These are phyloP conservation scores for Synodontis membranacea DNA, from an alignment of 2,113 vertebrate genomes.

Conservation along the genomic window DNA sequence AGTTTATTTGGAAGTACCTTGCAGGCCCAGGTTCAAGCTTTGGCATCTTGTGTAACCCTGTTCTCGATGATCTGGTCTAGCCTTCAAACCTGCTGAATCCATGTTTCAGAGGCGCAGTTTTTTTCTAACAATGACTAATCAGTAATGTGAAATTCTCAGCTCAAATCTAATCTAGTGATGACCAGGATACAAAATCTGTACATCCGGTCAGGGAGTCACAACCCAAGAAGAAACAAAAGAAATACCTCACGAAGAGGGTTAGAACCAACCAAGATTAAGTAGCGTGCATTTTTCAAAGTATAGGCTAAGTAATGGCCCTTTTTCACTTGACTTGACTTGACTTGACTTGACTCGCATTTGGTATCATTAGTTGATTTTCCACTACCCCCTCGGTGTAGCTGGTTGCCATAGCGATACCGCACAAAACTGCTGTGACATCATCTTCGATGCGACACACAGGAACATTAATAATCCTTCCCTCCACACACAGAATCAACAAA, in stretches of 20 bases:
- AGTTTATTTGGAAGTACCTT: background rate
- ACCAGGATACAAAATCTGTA: background rate
- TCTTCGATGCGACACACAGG: too few species aligned
- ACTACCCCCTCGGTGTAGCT: too few species aligned
- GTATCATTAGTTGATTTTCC: too few species aligned
- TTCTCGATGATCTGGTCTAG: background rate
- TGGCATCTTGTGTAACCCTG: background rate
- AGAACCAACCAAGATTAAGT: background rate
- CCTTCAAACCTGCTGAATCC: background rate
- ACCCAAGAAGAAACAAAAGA: background rate
- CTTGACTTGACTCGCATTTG: too few species aligned
- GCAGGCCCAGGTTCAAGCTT: background rate
- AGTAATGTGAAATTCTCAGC: background rate
- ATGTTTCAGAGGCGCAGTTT: background rate
- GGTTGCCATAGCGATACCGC: too few species aligned
- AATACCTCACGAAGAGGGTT: background rate
- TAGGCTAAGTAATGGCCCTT: too few species aligned
- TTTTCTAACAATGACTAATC: background rate
- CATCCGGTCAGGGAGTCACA: background rate
- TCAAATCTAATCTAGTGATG: background rate
- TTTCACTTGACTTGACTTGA: too few species aligned
- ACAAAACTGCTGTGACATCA: too few species aligned
- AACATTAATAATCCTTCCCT: too few species aligned
- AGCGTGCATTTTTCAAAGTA: background rate
- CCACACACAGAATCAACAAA: too few species aligned